A percentile compares a stretch with the other conserved stretches of the same genome.
Evolutionary conservation across 2,797 vertebrate genomes (phyloP).

Genomic region (Hypotaenidia philippensis): DNA sequence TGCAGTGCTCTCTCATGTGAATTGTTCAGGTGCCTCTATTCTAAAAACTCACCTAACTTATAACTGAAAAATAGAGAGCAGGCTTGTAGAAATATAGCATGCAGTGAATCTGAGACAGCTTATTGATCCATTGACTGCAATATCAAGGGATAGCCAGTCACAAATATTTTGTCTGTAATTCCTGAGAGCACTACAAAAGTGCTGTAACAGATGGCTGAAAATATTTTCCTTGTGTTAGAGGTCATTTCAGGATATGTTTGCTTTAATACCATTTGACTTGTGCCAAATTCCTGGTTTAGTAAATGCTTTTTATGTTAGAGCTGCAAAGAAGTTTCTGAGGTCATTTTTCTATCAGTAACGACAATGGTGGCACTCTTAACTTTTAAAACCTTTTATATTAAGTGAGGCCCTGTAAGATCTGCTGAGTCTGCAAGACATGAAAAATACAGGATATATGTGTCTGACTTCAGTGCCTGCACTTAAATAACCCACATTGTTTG

Average conservation of each 20-base stretch:
- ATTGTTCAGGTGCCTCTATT: not conserved
- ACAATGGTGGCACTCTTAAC: conserved; percentile 59
- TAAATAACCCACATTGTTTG: conserved; percentile 86
- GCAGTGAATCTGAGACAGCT: not conserved
- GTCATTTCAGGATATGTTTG: conserved; percentile 78
- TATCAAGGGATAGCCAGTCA: not conserved
- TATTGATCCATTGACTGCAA: not conserved
- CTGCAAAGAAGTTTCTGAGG: conserved; percentile 50
- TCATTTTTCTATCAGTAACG: conserved; percentile 22
- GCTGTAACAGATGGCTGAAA: conserved; percentile 59
- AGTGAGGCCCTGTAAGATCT: conserved; percentile 78
- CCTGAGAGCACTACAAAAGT: conserved; percentile 1
- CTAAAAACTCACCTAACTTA: not conserved
- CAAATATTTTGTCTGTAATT: not conserved
- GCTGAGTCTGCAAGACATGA: conserved; percentile 79
- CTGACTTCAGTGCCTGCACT: conserved; percentile 81
- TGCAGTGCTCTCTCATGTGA: not conserved
- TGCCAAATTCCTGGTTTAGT: conserved; percentile 79
- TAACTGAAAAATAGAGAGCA: not conserved
- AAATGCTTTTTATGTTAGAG: conserved; percentile 60
- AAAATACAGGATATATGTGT: conserved; percentile 82
- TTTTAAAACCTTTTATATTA: conserved; percentile 74
- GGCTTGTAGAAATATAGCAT: not conserved
- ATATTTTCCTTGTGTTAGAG: conserved; percentile 53
- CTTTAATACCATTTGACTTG: conserved; percentile 32